These are phyloP conservation scores for Eristalinus sepulchralis DNA, from an alignment of 2,888 invertebrate species.

Conservation along the genomic window DNA sequence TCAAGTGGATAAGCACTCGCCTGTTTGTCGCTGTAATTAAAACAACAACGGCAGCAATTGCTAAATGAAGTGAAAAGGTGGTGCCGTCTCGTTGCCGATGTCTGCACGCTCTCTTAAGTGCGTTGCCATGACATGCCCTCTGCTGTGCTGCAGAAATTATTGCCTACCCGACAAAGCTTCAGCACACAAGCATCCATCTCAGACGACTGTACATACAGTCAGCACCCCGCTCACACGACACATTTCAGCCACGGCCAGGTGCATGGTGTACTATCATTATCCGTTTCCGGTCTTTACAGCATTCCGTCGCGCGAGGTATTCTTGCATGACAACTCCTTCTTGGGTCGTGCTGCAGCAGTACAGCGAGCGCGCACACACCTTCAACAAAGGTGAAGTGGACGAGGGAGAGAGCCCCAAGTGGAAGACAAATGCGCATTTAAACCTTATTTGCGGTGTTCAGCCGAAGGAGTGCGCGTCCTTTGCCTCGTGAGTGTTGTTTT, in stretches of 20 bases:
- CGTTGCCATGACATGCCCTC: constrained; percentile 8
- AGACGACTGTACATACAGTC: constrained; percentile 37
- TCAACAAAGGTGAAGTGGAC: constrained; percentile 56
- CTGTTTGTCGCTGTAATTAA: constrained; percentile 61
- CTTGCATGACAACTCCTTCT: constrained; percentile 67
- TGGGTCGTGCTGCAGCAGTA: constrained; percentile 31
- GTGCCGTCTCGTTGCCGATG: background rate
- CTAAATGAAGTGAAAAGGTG: constrained; percentile 62
- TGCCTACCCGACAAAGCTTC: background rate
- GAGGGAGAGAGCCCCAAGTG: constrained; percentile 47
- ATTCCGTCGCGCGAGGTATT: constrained; percentile 65
- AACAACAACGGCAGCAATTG: constrained; percentile 54
- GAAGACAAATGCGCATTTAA: constrained; percentile 70
- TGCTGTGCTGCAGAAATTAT: background rate
- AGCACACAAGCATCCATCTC: constrained; percentile 5
- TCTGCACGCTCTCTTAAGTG: constrained; percentile 31
- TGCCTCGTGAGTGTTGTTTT: constrained; percentile 16
- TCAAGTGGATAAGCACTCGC: constrained; percentile 65
- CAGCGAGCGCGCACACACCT: constrained; percentile 42
- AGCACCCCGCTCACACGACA: constrained; percentile 25
- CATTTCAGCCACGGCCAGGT: constrained; percentile 55
- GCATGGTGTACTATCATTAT: constrained; percentile 69
- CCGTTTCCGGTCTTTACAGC: constrained; percentile 70
- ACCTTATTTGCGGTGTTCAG: constrained; percentile 62
- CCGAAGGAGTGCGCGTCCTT: constrained; percentile 61